Evolutionary conservation across 2,113 vertebrate species (phyloP).

Genomic region (Limanda limanda): DNA sequence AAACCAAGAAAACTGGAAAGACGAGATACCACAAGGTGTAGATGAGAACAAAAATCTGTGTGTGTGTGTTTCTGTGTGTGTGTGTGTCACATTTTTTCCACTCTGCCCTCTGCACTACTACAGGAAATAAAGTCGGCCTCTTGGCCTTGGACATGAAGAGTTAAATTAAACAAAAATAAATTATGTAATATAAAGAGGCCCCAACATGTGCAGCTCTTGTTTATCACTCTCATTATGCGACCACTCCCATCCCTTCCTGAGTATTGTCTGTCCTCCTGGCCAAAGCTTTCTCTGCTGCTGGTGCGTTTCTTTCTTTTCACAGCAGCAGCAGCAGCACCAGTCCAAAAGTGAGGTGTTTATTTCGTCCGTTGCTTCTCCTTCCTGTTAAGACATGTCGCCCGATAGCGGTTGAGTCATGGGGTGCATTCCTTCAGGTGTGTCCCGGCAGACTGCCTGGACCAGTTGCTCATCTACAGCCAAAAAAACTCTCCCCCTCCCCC

Average conservation of each 20-base stretch:
- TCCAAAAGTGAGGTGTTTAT: conserved; percentile 19
- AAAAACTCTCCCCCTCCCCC: neutral
- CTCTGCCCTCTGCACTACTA: neutral
- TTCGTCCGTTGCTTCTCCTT: neutral
- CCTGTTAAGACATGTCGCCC: conserved; percentile 38
- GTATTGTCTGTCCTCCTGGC: neutral
- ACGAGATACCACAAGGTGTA: neutral
- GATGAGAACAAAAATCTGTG: neutral
- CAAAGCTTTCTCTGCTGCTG: neutral
- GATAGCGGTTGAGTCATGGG: conserved; percentile 42
- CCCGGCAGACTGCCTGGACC: conserved; percentile 49
- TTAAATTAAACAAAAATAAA: neutral
- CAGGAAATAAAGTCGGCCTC: neutral
- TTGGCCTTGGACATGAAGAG: neutral
- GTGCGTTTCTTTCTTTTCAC: conserved; percentile 32
- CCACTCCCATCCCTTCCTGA: neutral
- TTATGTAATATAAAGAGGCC: neutral
- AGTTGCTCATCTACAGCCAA: conserved; percentile 38
- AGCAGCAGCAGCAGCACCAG: neutral
- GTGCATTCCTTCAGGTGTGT: conserved; percentile 53
- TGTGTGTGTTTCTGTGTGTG: neutral
- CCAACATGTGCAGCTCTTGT: neutral
- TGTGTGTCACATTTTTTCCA: neutral
- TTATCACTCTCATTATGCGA: conserved; percentile 10
- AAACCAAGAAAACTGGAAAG: neutral